A percentile compares a stretch with the other conserved stretches of the same genome.
These are phyloP conservation scores for Heliconius hermathena DNA, from an alignment of 1,140 invertebrate genomes.

Conservation along the genomic window DNA sequence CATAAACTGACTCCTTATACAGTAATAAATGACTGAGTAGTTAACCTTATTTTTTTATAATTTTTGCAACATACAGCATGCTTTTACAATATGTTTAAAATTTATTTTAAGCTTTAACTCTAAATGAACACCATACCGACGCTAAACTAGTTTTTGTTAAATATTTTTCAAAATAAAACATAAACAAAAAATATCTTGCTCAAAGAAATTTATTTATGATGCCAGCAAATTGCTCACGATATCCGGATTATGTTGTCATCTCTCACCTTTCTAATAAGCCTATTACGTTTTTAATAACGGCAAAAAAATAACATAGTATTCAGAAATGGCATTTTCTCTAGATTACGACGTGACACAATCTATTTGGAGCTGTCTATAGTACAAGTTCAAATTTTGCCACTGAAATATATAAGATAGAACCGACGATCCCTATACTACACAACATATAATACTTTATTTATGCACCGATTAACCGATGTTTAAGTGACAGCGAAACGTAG, in stretches of 20 bases:
- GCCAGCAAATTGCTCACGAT: conserved; percentile 7
- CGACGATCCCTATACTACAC: too few species aligned
- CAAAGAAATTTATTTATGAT: background rate
- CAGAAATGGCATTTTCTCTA: too few species aligned
- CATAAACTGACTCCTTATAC: too few species aligned
- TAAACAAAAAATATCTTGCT: background rate
- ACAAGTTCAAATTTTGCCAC: background rate
- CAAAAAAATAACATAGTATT: background rate
- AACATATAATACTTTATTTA: too few species aligned
- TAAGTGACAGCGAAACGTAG: too few species aligned
- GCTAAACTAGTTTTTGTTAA: background rate
- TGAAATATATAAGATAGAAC: background rate
- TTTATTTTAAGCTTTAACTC: too few species aligned
- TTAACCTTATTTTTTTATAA: too few species aligned
- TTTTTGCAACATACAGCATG: background rate
- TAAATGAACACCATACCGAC: too few species aligned
- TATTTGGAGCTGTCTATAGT: background rate
- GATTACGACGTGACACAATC: background rate
- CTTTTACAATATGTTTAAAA: too few species aligned
- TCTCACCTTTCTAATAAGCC: background rate
- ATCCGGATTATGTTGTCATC: background rate
- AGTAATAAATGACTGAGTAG: background rate
- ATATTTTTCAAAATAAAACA: background rate
- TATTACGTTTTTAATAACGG: background rate
- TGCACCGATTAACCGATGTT: too few species aligned